Evolutionary conservation across 1,140 invertebrate genomes (phyloP), one percentile per base, ranked within the genome.

Genomic region (Chironomus striatipennis): DNA sequence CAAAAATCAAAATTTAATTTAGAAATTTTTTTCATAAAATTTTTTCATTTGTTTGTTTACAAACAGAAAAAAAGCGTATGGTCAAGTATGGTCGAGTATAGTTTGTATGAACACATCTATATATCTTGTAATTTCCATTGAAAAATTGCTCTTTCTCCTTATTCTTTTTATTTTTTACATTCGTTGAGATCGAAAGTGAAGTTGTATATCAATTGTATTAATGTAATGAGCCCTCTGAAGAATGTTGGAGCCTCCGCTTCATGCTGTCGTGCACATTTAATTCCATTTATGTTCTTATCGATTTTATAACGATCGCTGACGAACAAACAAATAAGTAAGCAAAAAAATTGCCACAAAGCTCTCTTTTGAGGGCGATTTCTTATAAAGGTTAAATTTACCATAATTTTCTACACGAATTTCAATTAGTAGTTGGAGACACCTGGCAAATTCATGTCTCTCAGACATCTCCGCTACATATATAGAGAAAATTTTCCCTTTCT

Each of bases 331-430:
- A n/a, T n/a, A n/a, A 10, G 47, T 34, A n/a, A n/a, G 24, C 24
- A 57, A 57, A 8, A 8, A 20, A 20, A 70, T n/a, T n/a, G n/a
- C n/a, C n/a, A 18, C 20, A 20, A 70, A 8, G 65, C 65, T 70
- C 18, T 67, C 18, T 70, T 9, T 18, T 70, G 5, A 12, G 47
- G 17, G 65, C 65, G 47, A 70, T 17, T 70, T 70, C 65, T 70
- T 70, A 18, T 18, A 70, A 70, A 70, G 65, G 65, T 70, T 70
- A 70, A 70, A 70, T 20, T 70, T 70, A 70, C 65, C 65, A 70
- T 70, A 70, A 18, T 20, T 70, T 70, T 70, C 65, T 70, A 70
- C 65, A 70, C 65, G 65, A 70, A 70, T 70, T 70, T 70, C 65
- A 70, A 70, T 70, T 70, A 70, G 65, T 21, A 20, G 18, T 57